Evolutionary conservation across 2,888 invertebrate species (phyloP), one percentile per base, ranked within the genome.

Genomic region (Campoletis raptor): DNA sequence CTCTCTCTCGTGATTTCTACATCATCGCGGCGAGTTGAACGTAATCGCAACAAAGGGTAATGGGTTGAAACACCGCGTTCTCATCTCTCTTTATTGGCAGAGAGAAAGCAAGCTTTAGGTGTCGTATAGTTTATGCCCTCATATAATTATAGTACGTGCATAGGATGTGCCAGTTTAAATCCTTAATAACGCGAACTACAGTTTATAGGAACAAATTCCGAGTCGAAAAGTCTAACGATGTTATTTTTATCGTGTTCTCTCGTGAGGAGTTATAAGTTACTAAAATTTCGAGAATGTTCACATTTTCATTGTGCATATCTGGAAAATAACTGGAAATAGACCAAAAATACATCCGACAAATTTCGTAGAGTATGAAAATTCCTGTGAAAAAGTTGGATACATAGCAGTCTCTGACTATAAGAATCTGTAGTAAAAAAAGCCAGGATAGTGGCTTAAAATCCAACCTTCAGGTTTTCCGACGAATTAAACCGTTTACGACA

Each of bases 21-120:
- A 64, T 66, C 54, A 45, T 37, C 40, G 42, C 69, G 81, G 73
- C 81, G 74, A 85, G 61, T 69, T 66, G 10, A 85, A 70, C 82
- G 82, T 85, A 85, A 85, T 85, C 78, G 82, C 67, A 74, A 82
- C 69, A 42, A 79, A 85, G 74, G 79, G 70, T 85, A 85, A 85
- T 82, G 82, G 85, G 52, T 69, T 76, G 77, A 45, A 67, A 67
- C 64, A 54, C 40, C 72, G 61, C 40, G 45, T 45, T 52, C 40
- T 72, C 72, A 52, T 72, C 57, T 76, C 67, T 57, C 54, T 48
- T 76, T 37, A 45, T 30, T 70, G 18, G 61, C 4, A 69, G 48
- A 77, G 24, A 54, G 37, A 54, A 30, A 74, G 24, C 21, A 64
- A 42, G n/a, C 30, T 42, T 64, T 61, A 7, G 42, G 30, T 42